Conservation (phyloP, 2,888 invertebrate species). For the Schrankia costaestrigalis region DNA sequence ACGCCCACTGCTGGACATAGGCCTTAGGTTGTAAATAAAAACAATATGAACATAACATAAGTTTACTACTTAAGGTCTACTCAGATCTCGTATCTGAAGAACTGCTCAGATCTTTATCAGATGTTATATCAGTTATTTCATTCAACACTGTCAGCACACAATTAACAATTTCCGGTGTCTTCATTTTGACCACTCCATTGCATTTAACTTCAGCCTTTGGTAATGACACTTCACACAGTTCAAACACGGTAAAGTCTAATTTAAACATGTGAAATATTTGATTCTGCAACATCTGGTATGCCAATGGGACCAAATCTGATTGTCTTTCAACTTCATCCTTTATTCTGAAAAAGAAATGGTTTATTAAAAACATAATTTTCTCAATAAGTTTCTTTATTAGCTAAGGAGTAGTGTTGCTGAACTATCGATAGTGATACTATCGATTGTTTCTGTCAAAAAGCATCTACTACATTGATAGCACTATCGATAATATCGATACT, state of each 20-base stretch:
- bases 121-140: slow-evolving; percentile 40
- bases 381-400: no score
- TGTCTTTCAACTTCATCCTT: slow-evolving; percentile 46
- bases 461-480: no score
- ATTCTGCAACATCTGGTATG: slow-evolving; percentile 61
- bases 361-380: not conserved
- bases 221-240: slow-evolving; percentile 55
- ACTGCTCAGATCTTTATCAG: slow-evolving; percentile 20
- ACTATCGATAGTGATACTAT: no score
- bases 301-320: slow-evolving; percentile 45
- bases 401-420: no score
- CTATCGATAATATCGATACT: no score
- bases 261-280: slow-evolving; percentile 55
- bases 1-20: no score
- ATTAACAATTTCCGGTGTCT: slow-evolving; percentile 64
- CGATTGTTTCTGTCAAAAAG: no score
- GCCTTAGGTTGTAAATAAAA: no score
- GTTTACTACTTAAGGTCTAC: no score
- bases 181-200: slow-evolving; percentile 64
- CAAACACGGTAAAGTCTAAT: slow-evolving; percentile 58
- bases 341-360: slow-evolving; percentile 43
- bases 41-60: no score
- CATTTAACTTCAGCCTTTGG: slow-evolving; percentile 62
- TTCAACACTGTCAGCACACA: slow-evolving; percentile 63
- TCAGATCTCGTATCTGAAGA: slow-evolving; percentile 10